These are phyloP conservation scores for Dascyllus trimaculatus DNA, from an alignment of 2,113 vertebrate genomes.

Conservation along the genomic window DNA sequence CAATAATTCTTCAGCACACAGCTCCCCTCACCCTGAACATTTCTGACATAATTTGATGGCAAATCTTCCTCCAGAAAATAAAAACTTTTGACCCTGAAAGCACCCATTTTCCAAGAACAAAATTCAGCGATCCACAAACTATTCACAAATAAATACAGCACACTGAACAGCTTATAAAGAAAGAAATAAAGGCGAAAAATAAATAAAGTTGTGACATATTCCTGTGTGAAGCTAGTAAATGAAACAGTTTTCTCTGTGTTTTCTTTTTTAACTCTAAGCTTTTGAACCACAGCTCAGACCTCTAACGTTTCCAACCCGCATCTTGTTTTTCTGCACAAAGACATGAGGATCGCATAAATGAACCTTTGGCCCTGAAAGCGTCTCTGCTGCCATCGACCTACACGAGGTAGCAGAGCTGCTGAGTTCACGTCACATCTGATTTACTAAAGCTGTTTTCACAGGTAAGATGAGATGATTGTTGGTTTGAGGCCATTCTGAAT, in stretches of 20 bases:
- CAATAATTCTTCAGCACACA: conserved; percentile 3
- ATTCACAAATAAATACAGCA: conserved; percentile 51
- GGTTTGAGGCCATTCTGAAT: background rate
- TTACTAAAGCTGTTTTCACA: background rate
- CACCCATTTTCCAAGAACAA: background rate
- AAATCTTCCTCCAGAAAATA: conserved; percentile 12
- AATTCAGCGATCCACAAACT: conserved; percentile 10
- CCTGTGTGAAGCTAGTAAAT: conserved; percentile 6
- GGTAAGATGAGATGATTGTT: background rate
- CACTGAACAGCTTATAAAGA: conserved; percentile 4
- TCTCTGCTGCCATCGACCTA: background rate
- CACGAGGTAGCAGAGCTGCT: background rate
- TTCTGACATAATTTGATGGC: conserved; percentile 11
- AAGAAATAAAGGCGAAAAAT: conserved; percentile 39
- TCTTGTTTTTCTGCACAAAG: conserved; percentile 7
- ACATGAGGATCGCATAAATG: background rate
- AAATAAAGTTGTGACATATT: conserved; percentile 58
- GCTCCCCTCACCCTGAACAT: conserved; percentile 7
- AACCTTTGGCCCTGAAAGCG: conserved; percentile 3
- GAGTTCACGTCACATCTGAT: conserved; percentile 6
- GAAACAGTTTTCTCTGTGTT: conserved; percentile 27
- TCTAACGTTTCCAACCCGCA: background rate
- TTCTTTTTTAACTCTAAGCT: background rate
- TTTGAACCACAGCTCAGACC: background rate
- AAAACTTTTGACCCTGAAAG: conserved; percentile 15